Evolutionary conservation across 92 coral and sea anemone species (phyloP).

Genomic region (Epizoanthus rinbou): DNA sequence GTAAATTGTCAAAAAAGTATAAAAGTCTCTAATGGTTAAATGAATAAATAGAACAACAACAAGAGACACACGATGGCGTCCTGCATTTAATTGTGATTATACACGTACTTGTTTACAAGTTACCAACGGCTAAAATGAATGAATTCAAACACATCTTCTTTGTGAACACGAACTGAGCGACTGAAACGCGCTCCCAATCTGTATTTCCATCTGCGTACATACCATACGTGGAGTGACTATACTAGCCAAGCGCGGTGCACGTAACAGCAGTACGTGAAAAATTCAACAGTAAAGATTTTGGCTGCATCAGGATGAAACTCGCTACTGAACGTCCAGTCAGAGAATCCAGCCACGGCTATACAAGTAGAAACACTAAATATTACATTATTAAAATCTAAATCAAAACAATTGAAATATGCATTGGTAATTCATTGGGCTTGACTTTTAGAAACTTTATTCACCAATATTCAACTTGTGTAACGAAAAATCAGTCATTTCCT

Average conservation of each 20-base stretch:
- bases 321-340: neutral
- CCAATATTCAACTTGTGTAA: too few species aligned
- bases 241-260: neutral
- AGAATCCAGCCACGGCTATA: neutral
- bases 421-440: too few species aligned
- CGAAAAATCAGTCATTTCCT: too few species aligned
- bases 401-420: too few species aligned
- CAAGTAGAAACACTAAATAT: neutral
- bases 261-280: neutral
- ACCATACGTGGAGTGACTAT: neutral
- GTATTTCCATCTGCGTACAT: neutral
- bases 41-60: too few species aligned
- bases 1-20: too few species aligned
- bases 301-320: neutral
- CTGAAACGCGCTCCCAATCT: neutral
- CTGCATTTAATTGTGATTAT: neutral
- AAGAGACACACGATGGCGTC: neutral
- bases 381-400: too few species aligned
- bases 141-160: neutral
- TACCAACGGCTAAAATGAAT: conserved; percentile 11
- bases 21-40: too few species aligned
- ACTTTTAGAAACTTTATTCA: too few species aligned
- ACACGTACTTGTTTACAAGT: neutral
- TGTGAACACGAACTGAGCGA: neutral
- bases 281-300: neutral